Base-by-base conservation (phyloP, 1,140 invertebrate species). In the Maniola jurtina region DNA sequence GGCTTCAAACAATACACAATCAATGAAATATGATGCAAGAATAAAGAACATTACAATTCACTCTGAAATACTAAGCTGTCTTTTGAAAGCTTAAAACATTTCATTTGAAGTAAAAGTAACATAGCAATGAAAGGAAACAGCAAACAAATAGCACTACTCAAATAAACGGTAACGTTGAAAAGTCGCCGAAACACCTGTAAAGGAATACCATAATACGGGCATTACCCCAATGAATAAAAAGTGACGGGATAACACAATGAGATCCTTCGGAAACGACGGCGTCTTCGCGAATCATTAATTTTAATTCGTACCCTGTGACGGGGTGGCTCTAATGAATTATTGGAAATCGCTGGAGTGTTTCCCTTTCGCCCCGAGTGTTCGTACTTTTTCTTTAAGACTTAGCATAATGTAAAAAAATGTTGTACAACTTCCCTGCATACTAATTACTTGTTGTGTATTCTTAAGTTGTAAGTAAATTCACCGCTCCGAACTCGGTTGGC, bases 341-440 rank as follows among this genome's bases (percentile, higher is more conserved):
- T 86, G 88, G 88, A 80, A 86, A 88, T 87, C 82, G 83, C 79
- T 80, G 77, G 76, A 84, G 83, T 77, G 74, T 80, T 73, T 78
- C 76, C 81, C 68, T 76, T 68, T 74, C 70, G 58, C 74, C 77
- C 68, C 59, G 65, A 73, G 71, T 81, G 80, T 83, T 85, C 75
- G 74, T 77, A 80, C 73, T 88, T 88, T 88, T 86, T 88, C 86
- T 86, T 84, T 75, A 72, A 76, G 84, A 84, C 84, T 89, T 88
- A 89, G 82, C 84, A 90, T 90, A 89, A 90, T 90, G 86, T 88
- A 76, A 89, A 90, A 90, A 90, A 90, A 90, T 89, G 85, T 87
- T 84, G 64, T 73, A 83, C 79, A 76, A 74, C 78, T 80, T 76
- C 72, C 69, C 79, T 79, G 88, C 82, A 90, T 90, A 90, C 88